Evolutionary conservation across 2,797 vertebrate genomes (phyloP).

Genomic region (Pangasius djambal): DNA sequence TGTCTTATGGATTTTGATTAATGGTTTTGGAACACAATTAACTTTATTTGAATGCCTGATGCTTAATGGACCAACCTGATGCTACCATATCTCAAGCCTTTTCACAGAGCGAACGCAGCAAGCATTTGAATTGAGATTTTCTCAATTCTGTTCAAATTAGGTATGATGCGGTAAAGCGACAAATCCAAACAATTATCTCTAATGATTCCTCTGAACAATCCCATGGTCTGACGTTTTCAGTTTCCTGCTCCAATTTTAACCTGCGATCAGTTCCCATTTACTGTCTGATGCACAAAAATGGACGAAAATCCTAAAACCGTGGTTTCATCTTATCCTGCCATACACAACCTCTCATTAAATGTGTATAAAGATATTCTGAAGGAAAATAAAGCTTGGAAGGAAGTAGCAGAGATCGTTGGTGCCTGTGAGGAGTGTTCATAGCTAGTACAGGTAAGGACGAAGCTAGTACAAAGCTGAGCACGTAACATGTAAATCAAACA

Average conservation of each 20-base stretch:
- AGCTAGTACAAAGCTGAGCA: too few species aligned
- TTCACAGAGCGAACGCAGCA: neutral
- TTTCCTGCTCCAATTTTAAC: neutral
- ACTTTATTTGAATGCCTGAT: neutral
- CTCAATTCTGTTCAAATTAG: neutral
- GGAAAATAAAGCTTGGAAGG: neutral
- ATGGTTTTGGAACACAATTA: neutral
- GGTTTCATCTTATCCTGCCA: too few species aligned
- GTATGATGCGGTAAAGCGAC: neutral
- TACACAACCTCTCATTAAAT: neutral
- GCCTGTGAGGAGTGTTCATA: neutral
- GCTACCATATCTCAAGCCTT: neutral
- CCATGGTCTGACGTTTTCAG: neutral
- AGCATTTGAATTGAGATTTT: neutral
- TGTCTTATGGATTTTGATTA: neutral
- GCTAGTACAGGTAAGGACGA: neutral
- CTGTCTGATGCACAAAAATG: too few species aligned
- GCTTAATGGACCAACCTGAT: neutral
- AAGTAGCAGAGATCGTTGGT: neutral
- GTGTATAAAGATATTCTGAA: neutral
- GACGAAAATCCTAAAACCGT: too few species aligned
- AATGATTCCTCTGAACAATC: neutral
- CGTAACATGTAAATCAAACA: neutral
- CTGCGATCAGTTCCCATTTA: neutral
- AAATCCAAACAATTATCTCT: neutral